Percentiles rank a stretch among this genome's conserved stretches.
Evolutionary conservation across 64 coral and sea anemone genomes (phyloP).

Genomic region (Montipora foliosa): DNA sequence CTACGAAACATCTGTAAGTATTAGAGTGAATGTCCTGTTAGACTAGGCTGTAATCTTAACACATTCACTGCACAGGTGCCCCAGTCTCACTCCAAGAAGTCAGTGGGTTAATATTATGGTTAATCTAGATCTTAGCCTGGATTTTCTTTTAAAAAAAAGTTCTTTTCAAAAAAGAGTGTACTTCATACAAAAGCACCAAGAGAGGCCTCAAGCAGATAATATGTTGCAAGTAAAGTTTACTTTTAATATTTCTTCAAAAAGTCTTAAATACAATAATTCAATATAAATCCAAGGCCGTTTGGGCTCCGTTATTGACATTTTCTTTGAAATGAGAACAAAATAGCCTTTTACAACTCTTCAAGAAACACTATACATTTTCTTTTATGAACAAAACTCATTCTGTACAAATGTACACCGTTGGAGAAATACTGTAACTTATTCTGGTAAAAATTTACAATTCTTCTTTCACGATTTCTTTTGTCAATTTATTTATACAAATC

Average conservation of each 20-base stretch:
- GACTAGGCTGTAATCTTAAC: too few relatives aligned
- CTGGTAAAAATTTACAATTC: slow-evolving; percentile 53
- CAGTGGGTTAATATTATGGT: too few relatives aligned
- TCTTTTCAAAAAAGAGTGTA: too few relatives aligned
- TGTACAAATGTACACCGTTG: slow-evolving; percentile 63
- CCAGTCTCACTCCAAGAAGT: too few relatives aligned
- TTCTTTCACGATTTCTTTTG: slow-evolving; percentile 41
- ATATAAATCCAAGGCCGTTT: slow-evolving; percentile 49
- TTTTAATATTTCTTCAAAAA: slow-evolving; percentile 48
- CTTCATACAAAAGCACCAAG: too few relatives aligned
- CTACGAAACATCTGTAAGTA: too few relatives aligned
- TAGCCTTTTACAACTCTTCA: slow-evolving; percentile 39
- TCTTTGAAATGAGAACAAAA: slow-evolving; percentile 59
- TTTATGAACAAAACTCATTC: slow-evolving; percentile 49
- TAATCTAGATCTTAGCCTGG: too few relatives aligned
- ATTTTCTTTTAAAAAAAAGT: too few relatives aligned
- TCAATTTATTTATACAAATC: slow-evolving; percentile 45
- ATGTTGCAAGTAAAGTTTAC: slow-evolving; percentile 28
- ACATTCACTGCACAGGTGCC: too few relatives aligned
- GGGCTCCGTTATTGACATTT: slow-evolving; percentile 28
- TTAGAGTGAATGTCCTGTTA: too few relatives aligned
- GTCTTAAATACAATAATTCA: slow-evolving; percentile 52
- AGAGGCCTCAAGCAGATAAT: neutral
- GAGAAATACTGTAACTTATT: slow-evolving; percentile 57
- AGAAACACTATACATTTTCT: slow-evolving; percentile 61